phyloP scores from a whole-genome alignment of 1,140 invertebrate genomes.

The Oreohelix idahoensis region DNA sequence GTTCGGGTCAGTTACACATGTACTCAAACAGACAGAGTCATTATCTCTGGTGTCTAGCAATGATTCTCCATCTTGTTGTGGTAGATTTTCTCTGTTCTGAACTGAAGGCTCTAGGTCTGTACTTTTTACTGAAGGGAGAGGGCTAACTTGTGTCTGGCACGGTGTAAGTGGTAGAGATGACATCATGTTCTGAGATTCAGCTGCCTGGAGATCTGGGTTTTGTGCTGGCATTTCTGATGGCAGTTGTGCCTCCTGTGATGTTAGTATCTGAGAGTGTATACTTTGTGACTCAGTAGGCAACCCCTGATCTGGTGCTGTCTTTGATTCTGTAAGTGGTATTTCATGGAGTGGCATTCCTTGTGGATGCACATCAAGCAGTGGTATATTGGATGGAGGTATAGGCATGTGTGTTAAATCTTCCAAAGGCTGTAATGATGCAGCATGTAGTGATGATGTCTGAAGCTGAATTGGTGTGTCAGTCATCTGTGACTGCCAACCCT shows the following conservation, averaged over 20 bases:
- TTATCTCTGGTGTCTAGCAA: not conserved
- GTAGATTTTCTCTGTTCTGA: not conserved
- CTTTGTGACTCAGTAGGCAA: not conserved
- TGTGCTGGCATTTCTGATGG: not conserved
- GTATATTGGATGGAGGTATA: not conserved
- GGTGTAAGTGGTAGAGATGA: not conserved
- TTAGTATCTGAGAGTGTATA: not conserved
- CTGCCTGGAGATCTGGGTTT: not conserved
- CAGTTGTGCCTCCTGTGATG: not conserved
- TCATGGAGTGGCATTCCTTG: not conserved
- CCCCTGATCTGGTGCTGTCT: not conserved
- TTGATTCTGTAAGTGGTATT: not conserved
- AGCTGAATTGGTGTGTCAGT: not conserved
- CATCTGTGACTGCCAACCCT: not conserved
- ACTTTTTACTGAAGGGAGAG: too few relatives aligned
- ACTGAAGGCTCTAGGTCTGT: not conserved
- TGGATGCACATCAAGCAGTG: not conserved
- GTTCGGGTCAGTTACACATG: not conserved
- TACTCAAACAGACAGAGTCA: not conserved
- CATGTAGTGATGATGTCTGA: not conserved
- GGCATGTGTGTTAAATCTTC: not conserved
- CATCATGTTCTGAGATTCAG: not conserved
- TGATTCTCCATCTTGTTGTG: not conserved
- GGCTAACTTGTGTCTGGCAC: too few relatives aligned
- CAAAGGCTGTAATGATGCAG: not conserved